Conservation (phyloP, 2,888 invertebrate genomes). For the Epiblema foenella region DNA sequence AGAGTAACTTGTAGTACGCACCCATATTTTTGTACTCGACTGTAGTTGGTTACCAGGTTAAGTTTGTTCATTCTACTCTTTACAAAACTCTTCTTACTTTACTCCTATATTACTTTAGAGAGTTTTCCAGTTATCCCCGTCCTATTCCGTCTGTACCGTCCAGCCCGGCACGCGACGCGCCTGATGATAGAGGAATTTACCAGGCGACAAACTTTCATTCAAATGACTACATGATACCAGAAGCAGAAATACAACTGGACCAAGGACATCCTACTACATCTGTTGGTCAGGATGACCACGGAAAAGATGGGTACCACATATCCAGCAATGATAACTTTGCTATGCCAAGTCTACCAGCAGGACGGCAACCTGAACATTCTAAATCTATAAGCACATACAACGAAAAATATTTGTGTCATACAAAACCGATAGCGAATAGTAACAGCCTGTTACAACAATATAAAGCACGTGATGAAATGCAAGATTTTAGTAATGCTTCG, state of each 20-base stretch:
- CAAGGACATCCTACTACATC: background rate
- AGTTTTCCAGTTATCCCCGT: background rate
- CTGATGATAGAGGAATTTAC: background rate
- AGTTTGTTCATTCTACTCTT: background rate
- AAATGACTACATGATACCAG: background rate
- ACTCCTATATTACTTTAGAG: background rate
- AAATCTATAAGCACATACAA: background rate
- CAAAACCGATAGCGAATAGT: background rate
- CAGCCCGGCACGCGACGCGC: background rate
- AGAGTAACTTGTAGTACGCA: too few species aligned
- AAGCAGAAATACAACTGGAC: background rate
- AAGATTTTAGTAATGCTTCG: background rate
- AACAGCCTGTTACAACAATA: background rate
- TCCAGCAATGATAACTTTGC: slow-evolving; percentile 1
- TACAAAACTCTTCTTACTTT: background rate
- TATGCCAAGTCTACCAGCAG: background rate
- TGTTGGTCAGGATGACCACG: background rate
- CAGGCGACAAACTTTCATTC: background rate
- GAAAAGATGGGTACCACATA: background rate
- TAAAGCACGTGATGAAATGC: background rate
- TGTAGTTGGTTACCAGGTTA: background rate
- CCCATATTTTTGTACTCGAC: too few species aligned
- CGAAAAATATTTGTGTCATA: background rate
- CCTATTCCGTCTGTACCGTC: slow-evolving; percentile 3
- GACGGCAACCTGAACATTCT: background rate